Conservation (phyloP, 2,113 vertebrate genomes). For the Entelurus aequoreus region DNA sequence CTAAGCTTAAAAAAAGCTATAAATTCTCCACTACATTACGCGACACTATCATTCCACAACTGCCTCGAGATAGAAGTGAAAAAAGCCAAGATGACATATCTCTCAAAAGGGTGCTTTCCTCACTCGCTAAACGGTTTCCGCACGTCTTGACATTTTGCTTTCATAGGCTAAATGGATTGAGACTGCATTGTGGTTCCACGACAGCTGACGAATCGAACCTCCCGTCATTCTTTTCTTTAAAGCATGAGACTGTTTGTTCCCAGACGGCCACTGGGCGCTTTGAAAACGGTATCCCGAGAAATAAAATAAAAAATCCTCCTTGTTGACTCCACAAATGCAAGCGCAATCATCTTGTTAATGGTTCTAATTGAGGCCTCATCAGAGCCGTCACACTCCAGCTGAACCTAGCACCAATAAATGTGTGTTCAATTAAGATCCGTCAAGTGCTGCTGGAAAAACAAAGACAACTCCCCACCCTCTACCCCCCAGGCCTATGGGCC, state of each 20-base stretch:
- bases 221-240: constrained; percentile 35
- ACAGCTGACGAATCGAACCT: constrained; percentile 44
- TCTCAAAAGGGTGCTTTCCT: constrained; percentile 41
- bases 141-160: constrained; percentile 36
- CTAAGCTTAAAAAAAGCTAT: constrained; percentile 55
- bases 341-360: constrained; percentile 60
- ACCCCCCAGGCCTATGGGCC: constrained; percentile 31
- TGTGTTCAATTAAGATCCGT: constrained; percentile 61
- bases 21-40: constrained; percentile 49
- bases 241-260: constrained; percentile 36
- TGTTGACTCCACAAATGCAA: constrained; percentile 40
- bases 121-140: constrained; percentile 31
- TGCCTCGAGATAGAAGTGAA: constrained; percentile 46
- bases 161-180: constrained; percentile 50
- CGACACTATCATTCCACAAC: constrained; percentile 43
- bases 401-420: constrained; percentile 62
- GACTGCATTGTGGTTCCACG: constrained; percentile 43
- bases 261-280: constrained; percentile 43
- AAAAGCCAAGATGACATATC: constrained; percentile 40
- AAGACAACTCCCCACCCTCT: constrained; percentile 15
- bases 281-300: constrained; percentile 27
- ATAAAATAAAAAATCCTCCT: constrained; percentile 2
- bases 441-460: constrained; percentile 65
- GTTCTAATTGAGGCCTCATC: constrained; percentile 64
- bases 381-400: constrained; percentile 56